phyloP scores from a whole-genome alignment of 2,888 invertebrate genomes.

The Amitus sp. region DNA sequence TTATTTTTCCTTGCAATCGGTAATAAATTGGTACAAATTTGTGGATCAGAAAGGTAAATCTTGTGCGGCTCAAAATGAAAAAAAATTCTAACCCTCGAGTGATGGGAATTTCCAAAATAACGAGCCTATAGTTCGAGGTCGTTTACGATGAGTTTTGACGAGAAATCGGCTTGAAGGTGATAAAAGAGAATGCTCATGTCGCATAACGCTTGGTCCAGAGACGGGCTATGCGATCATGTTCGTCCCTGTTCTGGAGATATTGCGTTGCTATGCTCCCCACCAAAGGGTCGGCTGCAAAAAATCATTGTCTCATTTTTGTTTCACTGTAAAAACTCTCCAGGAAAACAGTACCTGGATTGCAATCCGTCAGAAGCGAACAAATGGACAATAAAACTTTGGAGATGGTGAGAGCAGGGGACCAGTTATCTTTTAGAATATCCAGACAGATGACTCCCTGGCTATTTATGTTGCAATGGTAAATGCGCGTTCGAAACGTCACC shows the following conservation, averaged over 20 bases:
- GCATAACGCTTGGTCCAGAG: slow-evolving; percentile 99
- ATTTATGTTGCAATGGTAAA: slow-evolving; percentile 99
- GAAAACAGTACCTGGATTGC: slow-evolving; percentile 86
- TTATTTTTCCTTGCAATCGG: too few species aligned
- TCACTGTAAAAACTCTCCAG: background rate
- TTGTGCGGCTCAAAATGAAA: background rate
- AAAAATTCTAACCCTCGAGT: too few species aligned
- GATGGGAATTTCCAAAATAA: too few species aligned
- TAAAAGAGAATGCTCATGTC: slow-evolving; percentile 73
- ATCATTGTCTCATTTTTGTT: background rate
- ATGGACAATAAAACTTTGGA: slow-evolving; percentile 97
- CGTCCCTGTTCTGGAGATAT: slow-evolving; percentile 96
- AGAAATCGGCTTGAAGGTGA: slow-evolving; percentile 57
- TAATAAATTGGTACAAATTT: too few species aligned
- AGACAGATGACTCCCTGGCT: slow-evolving; percentile 98
- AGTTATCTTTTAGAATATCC: slow-evolving; percentile 98
- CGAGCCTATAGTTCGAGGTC: slow-evolving; percentile 43
- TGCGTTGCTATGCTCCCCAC: slow-evolving; percentile 99
- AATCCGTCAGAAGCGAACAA: slow-evolving; percentile 97
- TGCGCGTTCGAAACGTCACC: slow-evolving; percentile 93
- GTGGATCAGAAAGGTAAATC: background rate
- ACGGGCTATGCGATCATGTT: slow-evolving; percentile 97
- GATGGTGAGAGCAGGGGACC: slow-evolving; percentile 99
- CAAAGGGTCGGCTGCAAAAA: slow-evolving; percentile 89
- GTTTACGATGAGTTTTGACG: slow-evolving; percentile 39